These are phyloP conservation scores for Geophilus truncorum DNA, from an alignment of 2,888 invertebrate species.

Conservation along the genomic window DNA sequence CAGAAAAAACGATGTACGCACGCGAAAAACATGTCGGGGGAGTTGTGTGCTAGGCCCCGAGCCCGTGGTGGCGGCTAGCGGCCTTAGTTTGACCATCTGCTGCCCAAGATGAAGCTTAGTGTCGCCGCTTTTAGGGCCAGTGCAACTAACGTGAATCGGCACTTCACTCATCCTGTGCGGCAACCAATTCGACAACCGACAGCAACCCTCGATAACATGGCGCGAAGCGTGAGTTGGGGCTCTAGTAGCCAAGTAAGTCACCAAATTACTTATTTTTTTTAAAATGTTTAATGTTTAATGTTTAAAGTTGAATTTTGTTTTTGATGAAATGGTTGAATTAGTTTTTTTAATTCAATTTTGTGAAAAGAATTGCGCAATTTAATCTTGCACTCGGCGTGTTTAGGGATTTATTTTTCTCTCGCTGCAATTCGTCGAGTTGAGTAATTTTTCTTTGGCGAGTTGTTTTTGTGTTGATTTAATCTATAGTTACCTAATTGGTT, in stretches of 20 bases:
- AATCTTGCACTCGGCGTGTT: too few species aligned
- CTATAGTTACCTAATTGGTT: too few species aligned
- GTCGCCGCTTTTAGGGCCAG: constrained; percentile 40
- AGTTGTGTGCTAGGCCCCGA: background rate
- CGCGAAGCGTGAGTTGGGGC: constrained; percentile 31
- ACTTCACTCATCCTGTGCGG: constrained; percentile 37
- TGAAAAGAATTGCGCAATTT: too few species aligned
- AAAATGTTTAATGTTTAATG: background rate
- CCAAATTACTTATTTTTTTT: background rate
- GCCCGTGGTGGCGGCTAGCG: background rate
- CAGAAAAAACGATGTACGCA: background rate
- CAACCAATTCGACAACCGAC: background rate
- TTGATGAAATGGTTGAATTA: background rate
- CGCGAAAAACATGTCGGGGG: background rate
- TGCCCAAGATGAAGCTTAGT: constrained; percentile 39
- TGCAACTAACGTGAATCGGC: constrained; percentile 38
- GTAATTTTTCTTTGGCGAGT: too few species aligned
- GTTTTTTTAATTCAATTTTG: background rate
- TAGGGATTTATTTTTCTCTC: too few species aligned
- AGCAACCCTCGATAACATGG: background rate
- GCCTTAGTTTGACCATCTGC: background rate
- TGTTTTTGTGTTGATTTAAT: too few species aligned
- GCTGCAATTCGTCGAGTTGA: too few species aligned
- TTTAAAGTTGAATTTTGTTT: too few species aligned
- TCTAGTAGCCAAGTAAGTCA: constrained; percentile 23